Evolutionary conservation across 2,113 vertebrate genomes (phyloP), one percentile per base, ranked within the genome.

Genomic region (Hippolais icterina): DNA sequence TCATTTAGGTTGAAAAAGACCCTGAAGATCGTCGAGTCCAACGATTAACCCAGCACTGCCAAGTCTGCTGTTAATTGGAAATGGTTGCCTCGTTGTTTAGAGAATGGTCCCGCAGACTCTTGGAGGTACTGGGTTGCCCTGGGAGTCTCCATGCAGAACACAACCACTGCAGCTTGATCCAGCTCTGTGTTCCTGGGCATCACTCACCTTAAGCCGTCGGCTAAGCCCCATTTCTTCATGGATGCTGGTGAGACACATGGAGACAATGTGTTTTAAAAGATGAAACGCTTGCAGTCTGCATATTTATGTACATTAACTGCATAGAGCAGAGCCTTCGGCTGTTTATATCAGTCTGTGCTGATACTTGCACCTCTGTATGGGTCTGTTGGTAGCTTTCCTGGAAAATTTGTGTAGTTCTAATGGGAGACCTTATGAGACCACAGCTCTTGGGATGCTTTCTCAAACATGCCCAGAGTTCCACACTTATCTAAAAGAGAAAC

Each of bases 361-460:
- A 23, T 27, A 11, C 23, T 9, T 23, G 22, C 18, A 15, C 5
- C 44, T 16, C 7, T 4, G 0, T 12, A 5, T 12, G 42, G 1
- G 1, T 54, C 60, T 84, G 6, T 54, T 59, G 59, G 9, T n/a
- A 10, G 27, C 29, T 87, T 59, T 46, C n/a, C 28, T 49, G 29
- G 7, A 0, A 61, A 8, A 50, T 79, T 63, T 44, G 6, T 87
- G 54, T 24, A 4, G 14, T 12, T 87, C 41, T 46, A 35, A 27
- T 20, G 44, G 18, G 9, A 60, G 60, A 44, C 42, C 41, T 47
- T 37, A 8, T 4, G 49, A 79, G 49, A 72, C 20, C 65, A 15
- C 42, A 61, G 79, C 33, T 90, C 42, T 71, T 25, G 15, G 0
- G 3, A 61, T 2, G 1, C 31, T 87, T 82, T 42, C 46, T 56